These are phyloP conservation scores for Luperina nickerlii DNA, from an alignment of 2,888 invertebrate species.

Conservation along the genomic window DNA sequence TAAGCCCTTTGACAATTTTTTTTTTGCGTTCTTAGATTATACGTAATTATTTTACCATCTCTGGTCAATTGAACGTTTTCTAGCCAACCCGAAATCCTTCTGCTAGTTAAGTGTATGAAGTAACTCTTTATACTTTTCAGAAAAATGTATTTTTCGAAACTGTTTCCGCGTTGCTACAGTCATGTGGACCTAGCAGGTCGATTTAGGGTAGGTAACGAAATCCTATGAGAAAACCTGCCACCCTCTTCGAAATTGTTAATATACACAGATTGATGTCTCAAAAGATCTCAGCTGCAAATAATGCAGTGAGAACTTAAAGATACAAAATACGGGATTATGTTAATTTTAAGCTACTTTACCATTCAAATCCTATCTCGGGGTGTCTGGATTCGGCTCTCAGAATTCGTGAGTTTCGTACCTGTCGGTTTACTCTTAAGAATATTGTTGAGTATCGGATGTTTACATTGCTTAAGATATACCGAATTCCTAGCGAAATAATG, in stretches of 20 bases:
- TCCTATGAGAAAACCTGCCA: neutral
- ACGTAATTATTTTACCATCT: neutral
- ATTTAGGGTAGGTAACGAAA: neutral
- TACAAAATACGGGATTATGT: slow-evolving; percentile 87
- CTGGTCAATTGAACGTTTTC: neutral
- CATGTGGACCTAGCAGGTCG: neutral
- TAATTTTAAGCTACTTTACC: slow-evolving; percentile 85
- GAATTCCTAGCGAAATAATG: slow-evolving; percentile 21
- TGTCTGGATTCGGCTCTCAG: slow-evolving; percentile 73
- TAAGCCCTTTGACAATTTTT: neutral
- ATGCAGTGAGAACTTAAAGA: slow-evolving; percentile 85
- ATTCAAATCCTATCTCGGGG: slow-evolving; percentile 85
- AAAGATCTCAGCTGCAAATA: slow-evolving; percentile 80
- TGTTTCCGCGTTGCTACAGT: neutral
- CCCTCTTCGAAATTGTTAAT: slow-evolving; percentile 54
- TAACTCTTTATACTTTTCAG: neutral
- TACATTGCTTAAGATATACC: slow-evolving; percentile 58
- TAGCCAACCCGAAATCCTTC: neutral
- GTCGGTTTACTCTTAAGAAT: slow-evolving; percentile 62
- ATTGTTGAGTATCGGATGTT: slow-evolving; percentile 59
- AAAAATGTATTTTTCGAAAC: neutral
- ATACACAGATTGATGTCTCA: slow-evolving; percentile 69
- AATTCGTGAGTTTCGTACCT: slow-evolving; percentile 68
- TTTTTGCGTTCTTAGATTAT: too few species aligned
- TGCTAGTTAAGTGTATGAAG: neutral